phyloP scores from a whole-genome alignment of 2,113 vertebrate genomes.

The Ahaetulla prasina region DNA sequence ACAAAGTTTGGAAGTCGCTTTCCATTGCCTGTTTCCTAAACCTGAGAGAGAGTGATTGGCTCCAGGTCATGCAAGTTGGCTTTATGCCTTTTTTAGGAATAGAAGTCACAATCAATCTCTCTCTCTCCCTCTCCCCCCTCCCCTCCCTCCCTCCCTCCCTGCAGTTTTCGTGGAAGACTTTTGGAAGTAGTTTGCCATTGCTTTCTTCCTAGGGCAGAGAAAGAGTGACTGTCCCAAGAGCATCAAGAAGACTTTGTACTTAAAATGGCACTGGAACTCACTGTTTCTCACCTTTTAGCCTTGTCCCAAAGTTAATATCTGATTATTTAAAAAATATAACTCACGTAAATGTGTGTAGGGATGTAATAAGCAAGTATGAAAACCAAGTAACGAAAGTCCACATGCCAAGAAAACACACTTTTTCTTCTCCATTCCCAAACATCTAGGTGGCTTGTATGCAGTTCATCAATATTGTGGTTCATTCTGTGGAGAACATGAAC shows the following conservation, averaged over 20 bases:
- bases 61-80: not conserved
- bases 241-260: too few species aligned
- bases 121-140: too few species aligned
- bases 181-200: not conserved
- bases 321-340: not conserved
- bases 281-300: not conserved
- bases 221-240: not conserved
- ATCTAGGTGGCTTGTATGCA: constrained; percentile 94
- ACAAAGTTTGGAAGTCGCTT: not conserved
- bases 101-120: too few species aligned
- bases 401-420: not conserved
- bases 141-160: not conserved
- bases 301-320: not conserved
- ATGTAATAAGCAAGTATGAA: not conserved
- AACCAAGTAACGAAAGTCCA: not conserved
- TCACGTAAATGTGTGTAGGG: not conserved
- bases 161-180: not conserved
- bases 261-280: not conserved
- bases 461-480: constrained; percentile 98
- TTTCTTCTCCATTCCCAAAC: not conserved
- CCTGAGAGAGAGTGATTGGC: not conserved
- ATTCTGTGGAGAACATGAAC: constrained; percentile 97
- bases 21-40: not conserved
- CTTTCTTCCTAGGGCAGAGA: not conserved
- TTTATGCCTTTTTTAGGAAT: too few species aligned